These are phyloP conservation scores for Callorhinus ursinus DNA, from an alignment of 2,113 vertebrate species.

Conservation along the genomic window DNA sequence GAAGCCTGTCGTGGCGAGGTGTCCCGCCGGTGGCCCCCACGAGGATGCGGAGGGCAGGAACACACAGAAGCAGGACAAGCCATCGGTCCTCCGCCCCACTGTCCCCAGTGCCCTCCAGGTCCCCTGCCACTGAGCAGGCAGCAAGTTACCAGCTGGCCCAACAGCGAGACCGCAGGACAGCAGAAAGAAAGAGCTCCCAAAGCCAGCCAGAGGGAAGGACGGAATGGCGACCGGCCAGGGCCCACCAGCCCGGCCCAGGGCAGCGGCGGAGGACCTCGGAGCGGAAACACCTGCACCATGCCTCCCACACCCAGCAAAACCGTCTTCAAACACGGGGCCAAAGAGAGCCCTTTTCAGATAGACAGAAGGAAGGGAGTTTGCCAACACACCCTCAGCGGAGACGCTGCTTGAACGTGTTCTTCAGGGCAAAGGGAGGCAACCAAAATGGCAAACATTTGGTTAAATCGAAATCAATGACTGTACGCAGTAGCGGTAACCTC, in stretches of 20 bases:
- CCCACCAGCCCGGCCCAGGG: fast-evolving
- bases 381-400: no score
- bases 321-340: not conserved
- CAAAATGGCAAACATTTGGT: not conserved
- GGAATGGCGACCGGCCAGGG: no score
- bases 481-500: not conserved
- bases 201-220: not conserved
- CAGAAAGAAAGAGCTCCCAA: not conserved
- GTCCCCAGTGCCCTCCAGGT: not conserved
- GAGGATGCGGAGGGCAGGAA: not conserved
- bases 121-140: not conserved
- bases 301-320: not conserved
- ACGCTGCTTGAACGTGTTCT: not conserved
- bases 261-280: not conserved
- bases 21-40: no score
- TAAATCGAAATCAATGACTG: not conserved
- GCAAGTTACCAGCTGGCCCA: not conserved
- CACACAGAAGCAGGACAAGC: not conserved
- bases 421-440: not conserved
- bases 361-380: not conserved
- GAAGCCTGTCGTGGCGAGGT: not conserved
- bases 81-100: not conserved
- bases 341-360: not conserved
- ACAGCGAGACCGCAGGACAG: not conserved
- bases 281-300: not conserved